These are phyloP conservation scores for Helicoverpa armigera DNA, from an alignment of 1,140 invertebrate genomes.

Conservation along the genomic window DNA sequence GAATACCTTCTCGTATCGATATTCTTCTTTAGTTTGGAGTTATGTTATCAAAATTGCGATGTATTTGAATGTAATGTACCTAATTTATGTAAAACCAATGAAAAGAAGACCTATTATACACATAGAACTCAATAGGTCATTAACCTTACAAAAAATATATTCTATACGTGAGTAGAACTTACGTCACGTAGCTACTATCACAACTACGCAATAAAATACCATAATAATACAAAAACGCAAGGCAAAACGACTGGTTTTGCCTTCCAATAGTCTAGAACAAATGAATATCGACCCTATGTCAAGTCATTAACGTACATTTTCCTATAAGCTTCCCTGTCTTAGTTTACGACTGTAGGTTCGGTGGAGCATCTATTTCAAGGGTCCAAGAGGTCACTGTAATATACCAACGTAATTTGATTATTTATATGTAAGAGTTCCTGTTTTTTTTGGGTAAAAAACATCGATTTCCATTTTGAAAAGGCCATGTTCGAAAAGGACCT, in stretches of 20 bases:
- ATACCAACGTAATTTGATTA: slow-evolving; percentile 24
- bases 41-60: too few relatives aligned
- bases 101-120: too few relatives aligned
- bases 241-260: neutral
- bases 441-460: slow-evolving; percentile 2
- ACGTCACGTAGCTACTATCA: too few relatives aligned
- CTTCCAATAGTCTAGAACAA: neutral
- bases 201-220: neutral
- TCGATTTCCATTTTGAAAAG: neutral
- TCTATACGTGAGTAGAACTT: too few relatives aligned
- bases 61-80: too few relatives aligned
- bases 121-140: too few relatives aligned
- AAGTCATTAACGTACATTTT: slow-evolving; percentile 17
- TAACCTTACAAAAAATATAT: too few relatives aligned
- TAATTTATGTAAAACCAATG: too few relatives aligned
- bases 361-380: slow-evolving; percentile 18
- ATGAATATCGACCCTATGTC: neutral
- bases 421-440: slow-evolving; percentile 6
- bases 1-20: too few relatives aligned
- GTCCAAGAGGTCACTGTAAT: slow-evolving; percentile 13
- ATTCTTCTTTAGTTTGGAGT: too few relatives aligned
- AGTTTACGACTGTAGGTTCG: slow-evolving; percentile 6
- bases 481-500: neutral
- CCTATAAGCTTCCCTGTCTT: neutral
- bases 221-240: neutral